Conservation (phyloP, 1,140 invertebrate genomes). For the Drosophila pectinifera region DNA sequence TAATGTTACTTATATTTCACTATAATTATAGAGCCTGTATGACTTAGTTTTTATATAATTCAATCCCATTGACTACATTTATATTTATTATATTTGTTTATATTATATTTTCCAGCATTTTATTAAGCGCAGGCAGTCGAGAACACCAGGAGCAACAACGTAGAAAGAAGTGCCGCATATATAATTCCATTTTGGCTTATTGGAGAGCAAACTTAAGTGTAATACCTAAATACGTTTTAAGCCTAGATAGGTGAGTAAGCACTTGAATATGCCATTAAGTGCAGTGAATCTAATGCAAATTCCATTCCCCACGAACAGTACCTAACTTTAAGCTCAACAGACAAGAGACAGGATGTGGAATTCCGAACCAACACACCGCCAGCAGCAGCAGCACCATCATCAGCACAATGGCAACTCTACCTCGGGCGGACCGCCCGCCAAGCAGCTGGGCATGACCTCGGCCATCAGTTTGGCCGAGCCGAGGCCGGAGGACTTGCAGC, state of each 20-base stretch:
- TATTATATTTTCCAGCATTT: conserved; percentile 62
- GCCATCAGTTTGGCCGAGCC: conserved; percentile 96
- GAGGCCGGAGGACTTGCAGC: conserved; percentile 92
- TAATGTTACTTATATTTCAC: background rate
- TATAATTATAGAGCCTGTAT: too few species aligned
- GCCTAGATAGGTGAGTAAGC: conserved; percentile 66
- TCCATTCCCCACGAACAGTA: conserved; percentile 33
- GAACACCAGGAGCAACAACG: conserved; percentile 8
- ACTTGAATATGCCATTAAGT: too few species aligned
- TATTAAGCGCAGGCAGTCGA: conserved; percentile 55
- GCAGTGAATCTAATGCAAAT: too few species aligned
- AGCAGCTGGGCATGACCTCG: conserved; percentile 95
- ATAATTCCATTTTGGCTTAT: conserved; percentile 69
- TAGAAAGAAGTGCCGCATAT: conserved; percentile 38
- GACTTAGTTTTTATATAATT: too few species aligned
- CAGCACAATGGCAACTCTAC: conserved; percentile 74
- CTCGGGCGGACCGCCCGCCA: conserved; percentile 66
- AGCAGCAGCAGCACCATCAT: conserved; percentile 49
- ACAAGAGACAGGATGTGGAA: conserved; percentile 73
- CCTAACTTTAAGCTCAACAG: conserved; percentile 39
- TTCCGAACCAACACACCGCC: conserved; percentile 74
- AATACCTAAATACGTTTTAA: conserved; percentile 53
- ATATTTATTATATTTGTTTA: background rate
- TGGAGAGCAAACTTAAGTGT: conserved; percentile 68
- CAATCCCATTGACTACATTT: too few species aligned